These are phyloP conservation scores for Melanaphis sacchari DNA, from an alignment of 1,140 invertebrate species.

Conservation along the genomic window DNA sequence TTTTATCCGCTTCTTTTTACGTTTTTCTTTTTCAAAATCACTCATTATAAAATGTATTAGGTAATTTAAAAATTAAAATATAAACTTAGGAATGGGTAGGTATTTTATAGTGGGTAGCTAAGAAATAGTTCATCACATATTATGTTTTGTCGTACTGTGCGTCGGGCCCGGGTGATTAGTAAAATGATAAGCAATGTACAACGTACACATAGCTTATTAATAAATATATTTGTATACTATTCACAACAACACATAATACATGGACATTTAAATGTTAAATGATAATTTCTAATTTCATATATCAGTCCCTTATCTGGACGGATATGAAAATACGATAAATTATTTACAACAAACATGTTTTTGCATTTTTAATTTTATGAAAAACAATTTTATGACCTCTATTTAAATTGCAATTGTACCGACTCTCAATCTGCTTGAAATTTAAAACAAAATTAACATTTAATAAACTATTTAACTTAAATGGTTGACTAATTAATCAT, in stretches of 20 bases:
- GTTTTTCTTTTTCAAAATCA: background rate
- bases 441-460: too few relatives aligned
- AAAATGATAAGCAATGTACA: constrained; percentile 11
- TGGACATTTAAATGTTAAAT: background rate
- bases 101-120: background rate
- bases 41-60: background rate
- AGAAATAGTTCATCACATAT: background rate
- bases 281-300: background rate
- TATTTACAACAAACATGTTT: background rate
- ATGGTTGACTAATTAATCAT: too few relatives aligned
- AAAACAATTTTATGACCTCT: background rate
- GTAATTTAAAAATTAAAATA: background rate
- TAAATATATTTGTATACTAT: constrained; percentile 14
- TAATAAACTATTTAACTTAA: too few relatives aligned
- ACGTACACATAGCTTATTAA: constrained; percentile 2
- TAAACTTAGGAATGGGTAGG: too few relatives aligned
- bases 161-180: background rate
- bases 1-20: background rate
- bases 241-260: constrained; percentile 4
- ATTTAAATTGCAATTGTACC: constrained; percentile 6
- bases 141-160: background rate
- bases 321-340: constrained; percentile 10
- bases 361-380: background rate
- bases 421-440: background rate
- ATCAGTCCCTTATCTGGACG: background rate